A percentile compares a stretch with the other conserved stretches of the same genome.
These are phyloP conservation scores for Sciurus niger DNA, from an alignment of 2,113 vertebrate species.

Conservation along the genomic window DNA sequence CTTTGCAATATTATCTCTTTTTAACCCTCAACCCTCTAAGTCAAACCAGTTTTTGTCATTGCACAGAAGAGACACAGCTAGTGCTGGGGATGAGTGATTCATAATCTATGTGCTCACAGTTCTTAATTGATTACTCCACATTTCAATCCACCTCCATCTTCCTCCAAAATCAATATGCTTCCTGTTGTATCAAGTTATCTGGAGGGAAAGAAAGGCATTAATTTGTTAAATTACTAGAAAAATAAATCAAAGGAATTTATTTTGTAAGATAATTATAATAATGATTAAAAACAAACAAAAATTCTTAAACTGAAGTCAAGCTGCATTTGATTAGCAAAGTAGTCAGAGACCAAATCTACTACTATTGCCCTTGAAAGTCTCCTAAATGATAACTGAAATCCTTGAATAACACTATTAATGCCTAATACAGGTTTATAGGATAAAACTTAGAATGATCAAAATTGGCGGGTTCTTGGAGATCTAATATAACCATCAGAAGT, in stretches of 20 bases:
- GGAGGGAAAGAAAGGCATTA: slow-evolving; percentile 1
- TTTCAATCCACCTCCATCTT: not conserved
- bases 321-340: not conserved
- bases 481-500: not conserved
- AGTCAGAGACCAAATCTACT: not conserved
- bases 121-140: not conserved
- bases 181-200: not conserved
- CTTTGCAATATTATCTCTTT: slow-evolving; percentile 4
- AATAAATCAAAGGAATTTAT: slow-evolving; percentile 4
- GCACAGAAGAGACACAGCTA: not conserved
- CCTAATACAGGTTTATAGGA: not conserved
- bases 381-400: not conserved
- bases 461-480: not conserved
- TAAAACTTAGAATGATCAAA: slow-evolving; percentile 27
- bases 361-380: not conserved
- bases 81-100: not conserved
- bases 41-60: not conserved
- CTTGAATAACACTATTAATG: slow-evolving; percentile 1
- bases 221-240: slow-evolving; percentile 19
- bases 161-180: not conserved
- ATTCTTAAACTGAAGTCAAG: not conserved
- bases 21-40: not conserved
- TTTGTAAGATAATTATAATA: not conserved
- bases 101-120: not conserved
- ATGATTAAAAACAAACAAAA: slow-evolving; percentile 17